These are phyloP conservation scores for Emesis castigata DNA, from an alignment of 2,888 invertebrate genomes.

Conservation along the genomic window DNA sequence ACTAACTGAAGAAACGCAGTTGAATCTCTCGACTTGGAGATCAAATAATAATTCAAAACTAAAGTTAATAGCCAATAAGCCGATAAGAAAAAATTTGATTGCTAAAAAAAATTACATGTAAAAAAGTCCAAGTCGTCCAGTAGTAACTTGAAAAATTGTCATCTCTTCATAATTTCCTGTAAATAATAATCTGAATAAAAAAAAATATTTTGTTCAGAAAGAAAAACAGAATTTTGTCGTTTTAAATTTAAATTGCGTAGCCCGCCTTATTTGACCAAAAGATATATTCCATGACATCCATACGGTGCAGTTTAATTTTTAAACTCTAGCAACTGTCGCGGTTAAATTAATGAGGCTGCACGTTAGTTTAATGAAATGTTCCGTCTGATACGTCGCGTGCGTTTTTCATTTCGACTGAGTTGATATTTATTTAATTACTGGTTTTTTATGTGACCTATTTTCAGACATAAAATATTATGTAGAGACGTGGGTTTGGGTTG, in stretches of 20 bases:
- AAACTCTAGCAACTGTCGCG: conserved; percentile 65
- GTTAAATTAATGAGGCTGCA: conserved; percentile 68
- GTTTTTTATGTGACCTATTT: not conserved
- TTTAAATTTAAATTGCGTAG: not conserved
- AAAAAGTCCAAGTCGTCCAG: too few species aligned
- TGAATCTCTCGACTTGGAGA: too few species aligned
- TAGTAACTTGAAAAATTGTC: too few species aligned
- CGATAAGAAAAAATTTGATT: too few species aligned
- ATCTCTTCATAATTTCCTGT: too few species aligned
- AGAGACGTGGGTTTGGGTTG: not conserved
- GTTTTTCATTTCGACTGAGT: conserved; percentile 61
- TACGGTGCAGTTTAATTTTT: conserved; percentile 69
- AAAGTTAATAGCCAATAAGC: too few species aligned
- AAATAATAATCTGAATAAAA: too few species aligned
- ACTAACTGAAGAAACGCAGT: too few species aligned
- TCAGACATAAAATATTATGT: not conserved
- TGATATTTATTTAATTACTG: conserved; percentile 5
- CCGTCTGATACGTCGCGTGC: conserved; percentile 66
- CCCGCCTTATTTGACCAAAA: conserved; percentile 39
- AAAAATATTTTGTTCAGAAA: too few species aligned
- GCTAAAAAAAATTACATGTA: too few species aligned
- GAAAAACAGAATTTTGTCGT: too few species aligned
- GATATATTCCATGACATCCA: conserved; percentile 67
- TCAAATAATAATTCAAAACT: too few species aligned
- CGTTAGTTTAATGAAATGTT: conserved; percentile 72